Evolutionary conservation across 1,140 invertebrate genomes (phyloP), one percentile per base, ranked within the genome.

Genomic region (Drosophila fuyamai): DNA sequence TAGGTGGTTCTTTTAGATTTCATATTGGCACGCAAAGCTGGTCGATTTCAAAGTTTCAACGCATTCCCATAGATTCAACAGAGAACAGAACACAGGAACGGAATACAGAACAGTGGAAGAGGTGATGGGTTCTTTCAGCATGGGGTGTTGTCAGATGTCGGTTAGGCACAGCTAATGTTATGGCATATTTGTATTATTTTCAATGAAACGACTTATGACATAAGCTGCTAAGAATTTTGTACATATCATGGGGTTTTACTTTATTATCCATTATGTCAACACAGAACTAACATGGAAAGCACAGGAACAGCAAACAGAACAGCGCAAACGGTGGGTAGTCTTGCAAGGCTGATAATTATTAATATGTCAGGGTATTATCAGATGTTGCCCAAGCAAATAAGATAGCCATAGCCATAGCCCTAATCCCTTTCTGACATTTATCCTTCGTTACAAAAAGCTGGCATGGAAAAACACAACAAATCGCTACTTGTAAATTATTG

Each of bases 81-180:
- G 7, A 43, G 0, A 58, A 50, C 51, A 27, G 13, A 43, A 55
- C 27, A 32, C 13, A 56, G 55, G 40, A 36, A 46, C 36, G 38
- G 41, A 79, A 58, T 16, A 65, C 7, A 61, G 36, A 76, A 60
- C 62, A 50, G 55, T 46, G 60, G 60, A 63, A 60, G 60, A 43
- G 55, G 60, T 23, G 38, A 43, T 63, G 27, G 50, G 32, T 48
- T 36, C 48, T 51, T 60, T 32, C 60, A 32, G 60, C 60, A 62
- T 43, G 60, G 60, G 60, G n/a, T 62, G 27, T 40, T 60, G 44
- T 44, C 55, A 60, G 27, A 63, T 63, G 60, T 60, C 6, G 55
- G 60, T 63, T 63, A 63, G 38, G 60, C 55, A 63, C 41, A 63
- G 10, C 29, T 60, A 13, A 14, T 35, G 60, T 29, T 63, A 35